A percentile compares a stretch with the other conserved stretches of the same genome.
These are phyloP conservation scores for Passer montanus DNA, from an alignment of 2,113 vertebrate species.

Conservation along the genomic window DNA sequence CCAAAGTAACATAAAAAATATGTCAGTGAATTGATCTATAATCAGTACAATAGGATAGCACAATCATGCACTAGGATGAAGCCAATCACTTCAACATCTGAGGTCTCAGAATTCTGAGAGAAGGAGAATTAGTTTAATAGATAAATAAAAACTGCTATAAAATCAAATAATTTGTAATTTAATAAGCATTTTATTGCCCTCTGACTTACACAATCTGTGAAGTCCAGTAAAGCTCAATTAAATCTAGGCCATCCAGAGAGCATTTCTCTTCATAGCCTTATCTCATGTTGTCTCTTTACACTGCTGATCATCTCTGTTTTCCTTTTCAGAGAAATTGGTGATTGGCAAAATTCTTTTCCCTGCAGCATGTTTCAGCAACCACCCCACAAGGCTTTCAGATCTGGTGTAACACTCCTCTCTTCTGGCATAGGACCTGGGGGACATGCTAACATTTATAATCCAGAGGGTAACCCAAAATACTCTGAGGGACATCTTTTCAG, in stretches of 20 bases:
- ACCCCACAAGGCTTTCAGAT: background rate
- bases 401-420: background rate
- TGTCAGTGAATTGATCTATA: background rate
- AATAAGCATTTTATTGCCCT: background rate
- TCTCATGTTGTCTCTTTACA: background rate
- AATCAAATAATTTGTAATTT: background rate
- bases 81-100: background rate
- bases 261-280: background rate
- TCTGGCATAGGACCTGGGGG: background rate
- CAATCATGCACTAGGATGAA: background rate
- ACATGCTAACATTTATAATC: background rate
- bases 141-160: background rate
- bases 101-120: background rate
- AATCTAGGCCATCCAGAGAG: background rate
- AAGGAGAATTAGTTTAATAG: background rate
- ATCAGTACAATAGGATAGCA: background rate
- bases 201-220: background rate
- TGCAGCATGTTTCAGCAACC: background rate
- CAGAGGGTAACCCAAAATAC: background rate
- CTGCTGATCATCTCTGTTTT: background rate
- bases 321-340: background rate
- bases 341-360: background rate
- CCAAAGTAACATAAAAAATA: background rate
- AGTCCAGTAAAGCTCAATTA: background rate
- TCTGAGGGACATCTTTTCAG: background rate